Evolutionary conservation across 2,888 invertebrate species (phyloP).

Genomic region (Euzophera pinguis): DNA sequence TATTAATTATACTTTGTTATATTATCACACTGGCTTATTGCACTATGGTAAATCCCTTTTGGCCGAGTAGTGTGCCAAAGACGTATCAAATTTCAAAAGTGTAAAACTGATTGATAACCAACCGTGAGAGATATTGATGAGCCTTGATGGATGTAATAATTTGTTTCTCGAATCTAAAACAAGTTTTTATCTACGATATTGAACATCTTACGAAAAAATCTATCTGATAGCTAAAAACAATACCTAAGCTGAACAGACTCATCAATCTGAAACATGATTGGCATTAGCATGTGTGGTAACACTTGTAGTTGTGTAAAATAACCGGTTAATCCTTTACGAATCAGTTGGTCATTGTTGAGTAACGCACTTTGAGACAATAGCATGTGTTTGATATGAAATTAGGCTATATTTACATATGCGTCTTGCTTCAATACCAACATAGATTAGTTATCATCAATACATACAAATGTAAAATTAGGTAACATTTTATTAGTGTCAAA

Average conservation of each 20-base stretch:
- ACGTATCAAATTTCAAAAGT: too few species aligned
- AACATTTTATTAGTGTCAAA: background rate
- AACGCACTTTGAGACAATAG: constrained; percentile 5
- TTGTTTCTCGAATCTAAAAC: too few species aligned
- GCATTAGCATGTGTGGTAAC: background rate
- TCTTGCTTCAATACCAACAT: background rate
- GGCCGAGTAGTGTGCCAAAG: too few species aligned
- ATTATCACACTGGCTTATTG: too few species aligned
- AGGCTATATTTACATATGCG: background rate
- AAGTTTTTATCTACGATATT: too few species aligned
- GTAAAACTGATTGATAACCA: too few species aligned
- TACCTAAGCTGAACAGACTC: background rate
- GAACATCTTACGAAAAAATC: background rate
- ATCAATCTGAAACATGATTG: background rate
- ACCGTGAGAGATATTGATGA: too few species aligned
- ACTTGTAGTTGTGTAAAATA: constrained; percentile 7
- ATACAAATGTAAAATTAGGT: background rate
- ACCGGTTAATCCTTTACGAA: constrained; percentile 3
- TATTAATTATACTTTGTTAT: too few species aligned
- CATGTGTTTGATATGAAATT: background rate
- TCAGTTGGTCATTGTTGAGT: constrained; percentile 7
- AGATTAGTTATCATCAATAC: background rate
- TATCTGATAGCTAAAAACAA: background rate
- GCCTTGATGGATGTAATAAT: too few species aligned
- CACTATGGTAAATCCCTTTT: too few species aligned